Conservation (phyloP, 2,113 vertebrate species). For the Sprattus sprattus region DNA sequence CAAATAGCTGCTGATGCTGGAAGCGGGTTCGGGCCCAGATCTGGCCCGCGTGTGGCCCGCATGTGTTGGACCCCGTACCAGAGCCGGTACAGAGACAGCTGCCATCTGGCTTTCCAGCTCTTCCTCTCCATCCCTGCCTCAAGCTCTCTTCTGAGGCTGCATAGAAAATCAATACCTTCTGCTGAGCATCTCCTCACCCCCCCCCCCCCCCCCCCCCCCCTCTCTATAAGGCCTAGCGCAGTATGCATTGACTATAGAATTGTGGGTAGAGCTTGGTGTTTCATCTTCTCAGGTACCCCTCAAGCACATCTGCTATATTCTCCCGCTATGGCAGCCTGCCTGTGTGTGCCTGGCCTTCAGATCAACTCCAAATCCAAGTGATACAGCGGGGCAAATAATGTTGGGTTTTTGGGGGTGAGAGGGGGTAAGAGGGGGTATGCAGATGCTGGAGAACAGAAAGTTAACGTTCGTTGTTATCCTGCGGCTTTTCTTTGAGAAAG, state of each 20-base stretch:
- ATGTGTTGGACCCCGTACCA: neutral
- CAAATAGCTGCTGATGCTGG: neutral
- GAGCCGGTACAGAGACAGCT: neutral
- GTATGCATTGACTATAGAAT: neutral
- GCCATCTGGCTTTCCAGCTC: neutral
- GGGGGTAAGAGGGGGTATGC: conserved; percentile 54
- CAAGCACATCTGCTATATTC: neutral
- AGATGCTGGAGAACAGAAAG: conserved; percentile 56
- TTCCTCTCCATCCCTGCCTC: conserved; percentile 7
- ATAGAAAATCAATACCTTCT: conserved; percentile 42
- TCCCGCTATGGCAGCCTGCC: neutral
- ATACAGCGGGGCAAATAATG: neutral
- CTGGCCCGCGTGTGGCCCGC: too few species aligned
- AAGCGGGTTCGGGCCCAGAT: neutral
- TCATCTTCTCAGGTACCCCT: conserved; percentile 5
- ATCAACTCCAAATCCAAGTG: neutral
- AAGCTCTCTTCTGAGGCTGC: conserved; percentile 30
- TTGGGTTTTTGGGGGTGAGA: neutral
- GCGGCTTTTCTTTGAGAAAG: conserved; percentile 28
- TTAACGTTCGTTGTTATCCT: conserved; percentile 29
- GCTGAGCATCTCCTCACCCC: neutral
- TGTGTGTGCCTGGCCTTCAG: neutral
- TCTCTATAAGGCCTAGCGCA: neutral
- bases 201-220: neutral
- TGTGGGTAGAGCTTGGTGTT: neutral